Percentiles rank a stretch among this genome's conserved stretches.
Conservation (phyloP, 2,888 invertebrate species). For the Stenurella melanura region DNA sequence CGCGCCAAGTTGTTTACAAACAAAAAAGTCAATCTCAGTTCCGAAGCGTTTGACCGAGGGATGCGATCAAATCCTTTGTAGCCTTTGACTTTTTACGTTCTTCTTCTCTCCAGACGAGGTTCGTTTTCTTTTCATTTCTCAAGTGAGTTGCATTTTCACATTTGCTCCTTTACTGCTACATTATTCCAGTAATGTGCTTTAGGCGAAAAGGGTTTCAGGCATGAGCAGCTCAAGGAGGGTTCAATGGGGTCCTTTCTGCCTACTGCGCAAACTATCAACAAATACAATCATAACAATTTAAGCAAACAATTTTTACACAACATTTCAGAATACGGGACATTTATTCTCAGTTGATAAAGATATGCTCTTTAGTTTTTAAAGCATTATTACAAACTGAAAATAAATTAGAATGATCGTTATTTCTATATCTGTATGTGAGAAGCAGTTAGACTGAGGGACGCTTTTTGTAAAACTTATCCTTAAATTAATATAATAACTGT, state of each 20-base stretch:
- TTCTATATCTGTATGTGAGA: too few relatives aligned
- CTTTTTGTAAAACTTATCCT: too few relatives aligned
- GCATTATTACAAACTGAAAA: too few relatives aligned
- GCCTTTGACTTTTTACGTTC: constrained; percentile 40
- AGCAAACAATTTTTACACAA: neutral
- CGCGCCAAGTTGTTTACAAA: constrained; percentile 38
- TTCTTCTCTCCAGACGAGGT: constrained; percentile 25
- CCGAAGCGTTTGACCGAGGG: constrained; percentile 50
- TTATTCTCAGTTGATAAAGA: too few relatives aligned
- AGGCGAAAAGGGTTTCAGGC: constrained; percentile 14
- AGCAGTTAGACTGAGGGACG: too few relatives aligned
- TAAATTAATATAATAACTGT: too few relatives aligned
- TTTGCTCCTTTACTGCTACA: constrained; percentile 52
- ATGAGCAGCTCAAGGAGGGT: constrained; percentile 6
- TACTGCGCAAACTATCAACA: neutral
- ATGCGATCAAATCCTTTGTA: constrained; percentile 52
- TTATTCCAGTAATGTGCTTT: constrained; percentile 45
- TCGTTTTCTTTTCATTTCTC: constrained; percentile 56
- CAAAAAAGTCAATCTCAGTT: constrained; percentile 41
- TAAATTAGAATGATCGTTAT: too few relatives aligned
- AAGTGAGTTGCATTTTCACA: constrained; percentile 57
- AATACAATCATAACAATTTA: neutral
- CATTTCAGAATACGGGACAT: too few relatives aligned
- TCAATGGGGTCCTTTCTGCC: neutral
- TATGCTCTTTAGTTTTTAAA: too few relatives aligned